Percentiles rank a stretch among this genome's conserved stretches.
These are phyloP conservation scores for Cebus imitator DNA, from an alignment of 2,113 vertebrate genomes.

Conservation along the genomic window DNA sequence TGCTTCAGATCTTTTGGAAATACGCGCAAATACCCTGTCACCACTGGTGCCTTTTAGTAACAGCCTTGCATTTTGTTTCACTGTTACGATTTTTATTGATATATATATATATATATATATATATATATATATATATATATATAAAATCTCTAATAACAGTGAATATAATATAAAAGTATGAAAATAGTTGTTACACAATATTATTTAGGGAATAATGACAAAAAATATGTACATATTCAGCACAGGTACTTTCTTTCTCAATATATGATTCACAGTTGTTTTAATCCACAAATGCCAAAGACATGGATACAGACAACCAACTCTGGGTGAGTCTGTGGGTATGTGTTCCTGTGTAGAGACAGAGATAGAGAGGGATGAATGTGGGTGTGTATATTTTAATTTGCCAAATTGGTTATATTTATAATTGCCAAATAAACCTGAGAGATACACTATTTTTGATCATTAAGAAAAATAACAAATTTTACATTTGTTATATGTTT, in stretches of 20 bases:
- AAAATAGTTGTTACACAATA: neutral
- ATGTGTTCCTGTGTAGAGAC: neutral
- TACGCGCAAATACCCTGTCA: neutral
- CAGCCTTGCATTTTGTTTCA: no score
- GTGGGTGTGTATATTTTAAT: neutral
- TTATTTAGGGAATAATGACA: neutral
- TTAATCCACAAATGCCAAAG: neutral
- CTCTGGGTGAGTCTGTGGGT: neutral
- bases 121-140: neutral
- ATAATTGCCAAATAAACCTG: neutral
- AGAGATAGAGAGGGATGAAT: neutral
- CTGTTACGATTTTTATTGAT: neutral
- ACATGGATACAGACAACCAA: neutral
- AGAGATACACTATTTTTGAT: neutral
- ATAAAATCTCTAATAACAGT: no score
- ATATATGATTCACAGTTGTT: neutral
- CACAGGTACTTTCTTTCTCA: neutral
- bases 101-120: neutral
- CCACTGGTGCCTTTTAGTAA: no score
- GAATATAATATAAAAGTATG: neutral
- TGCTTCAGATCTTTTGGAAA: neutral
- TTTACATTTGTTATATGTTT: neutral
- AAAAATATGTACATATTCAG: neutral
- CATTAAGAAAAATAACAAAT: neutral
- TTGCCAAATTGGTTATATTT: neutral